A percentile compares a stretch with the other conserved stretches of the same genome.
Conservation (phyloP, 2,113 vertebrate genomes). For the Halcyon malimbica region DNA sequence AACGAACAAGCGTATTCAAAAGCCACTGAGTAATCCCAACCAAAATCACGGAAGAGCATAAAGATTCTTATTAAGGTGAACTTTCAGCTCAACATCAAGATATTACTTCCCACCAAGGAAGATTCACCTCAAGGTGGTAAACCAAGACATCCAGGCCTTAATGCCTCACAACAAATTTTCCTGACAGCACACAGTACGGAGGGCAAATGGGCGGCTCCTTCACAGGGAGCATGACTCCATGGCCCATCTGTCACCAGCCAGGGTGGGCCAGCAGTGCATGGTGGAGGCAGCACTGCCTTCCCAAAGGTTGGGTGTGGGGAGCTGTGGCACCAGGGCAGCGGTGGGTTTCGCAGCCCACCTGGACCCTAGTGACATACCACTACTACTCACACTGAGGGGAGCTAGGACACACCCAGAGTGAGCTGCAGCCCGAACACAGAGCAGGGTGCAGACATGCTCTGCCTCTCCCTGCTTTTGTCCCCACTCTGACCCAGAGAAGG, state of each 20-base stretch:
- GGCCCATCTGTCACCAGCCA: not conserved
- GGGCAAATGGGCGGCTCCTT: not conserved
- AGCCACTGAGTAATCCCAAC: not conserved
- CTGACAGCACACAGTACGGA: not conserved
- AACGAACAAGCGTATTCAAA: fast-evolving
- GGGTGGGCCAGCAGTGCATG: not conserved
- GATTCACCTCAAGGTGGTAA: not conserved
- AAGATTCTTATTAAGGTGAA: not conserved
- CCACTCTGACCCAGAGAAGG: fast-evolving
- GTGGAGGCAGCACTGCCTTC: not conserved
- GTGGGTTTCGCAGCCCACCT: not conserved
- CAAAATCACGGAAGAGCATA: not conserved
- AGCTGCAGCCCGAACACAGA: not conserved
- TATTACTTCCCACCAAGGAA: not conserved
- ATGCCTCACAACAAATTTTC: not conserved
- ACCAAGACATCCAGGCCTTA: not conserved
- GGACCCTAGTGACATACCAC: not conserved
- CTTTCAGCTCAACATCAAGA: not conserved
- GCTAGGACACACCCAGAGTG: not conserved
- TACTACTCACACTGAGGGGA: fast-evolving
- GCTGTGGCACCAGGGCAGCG: not conserved
- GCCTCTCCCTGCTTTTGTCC: not conserved
- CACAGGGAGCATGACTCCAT: not conserved
- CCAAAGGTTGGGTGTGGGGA: not conserved
- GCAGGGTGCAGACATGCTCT: fast-evolving